Base-by-base conservation (phyloP, 2,797 vertebrate genomes). In the Dromococcyx pavoninus region DNA sequence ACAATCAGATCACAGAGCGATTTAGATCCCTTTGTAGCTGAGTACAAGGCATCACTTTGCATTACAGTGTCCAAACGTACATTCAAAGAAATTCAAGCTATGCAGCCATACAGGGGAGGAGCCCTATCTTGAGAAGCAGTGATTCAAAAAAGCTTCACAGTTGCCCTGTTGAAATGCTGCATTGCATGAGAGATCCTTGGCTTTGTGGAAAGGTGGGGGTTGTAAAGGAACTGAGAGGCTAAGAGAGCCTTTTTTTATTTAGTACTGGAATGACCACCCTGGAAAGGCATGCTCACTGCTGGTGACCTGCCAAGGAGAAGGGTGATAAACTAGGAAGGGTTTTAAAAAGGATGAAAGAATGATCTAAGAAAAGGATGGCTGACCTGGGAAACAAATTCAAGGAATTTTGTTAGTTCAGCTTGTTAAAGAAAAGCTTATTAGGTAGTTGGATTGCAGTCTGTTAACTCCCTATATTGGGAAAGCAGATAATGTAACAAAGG, bases 401-500 rank as follows among this genome's bases (percentile, higher is more conserved):
- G 30, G 72, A 87, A 70, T 67, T 92, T 0, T 0, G 8, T 60
- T 94, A 87, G 30, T 74, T 87, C 70, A 65, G 43, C 54, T 74
- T 91, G 72, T 85, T 41, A 85, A 46, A 76, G 28, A 21, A 74
- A 84, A 86, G 23, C 43, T 76, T 91, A 76, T 72, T 91, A 82
- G n/a, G 25, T 73, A 17, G 11, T 46, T 89, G 41, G 46, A 73
- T 66, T 87, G 23, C 2, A 3, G 64, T 77, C 51, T 91, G 37
- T 75, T 89, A 88, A 71, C 39, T 88, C 60, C 48, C 27, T 79
- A 6, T 82, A n/a, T 74, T 87, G 61, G 75, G 69, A 95, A 89
- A 77, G 44, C n/a, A 61, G 81, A 93, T 93, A 65, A 32, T 64
- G 30, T 95, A 95, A 87, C 71, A 93, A 89, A 91, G 58, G 23